Conservation (phyloP, 2,888 invertebrate genomes). For the Chaetogeoica ovagalla region DNA sequence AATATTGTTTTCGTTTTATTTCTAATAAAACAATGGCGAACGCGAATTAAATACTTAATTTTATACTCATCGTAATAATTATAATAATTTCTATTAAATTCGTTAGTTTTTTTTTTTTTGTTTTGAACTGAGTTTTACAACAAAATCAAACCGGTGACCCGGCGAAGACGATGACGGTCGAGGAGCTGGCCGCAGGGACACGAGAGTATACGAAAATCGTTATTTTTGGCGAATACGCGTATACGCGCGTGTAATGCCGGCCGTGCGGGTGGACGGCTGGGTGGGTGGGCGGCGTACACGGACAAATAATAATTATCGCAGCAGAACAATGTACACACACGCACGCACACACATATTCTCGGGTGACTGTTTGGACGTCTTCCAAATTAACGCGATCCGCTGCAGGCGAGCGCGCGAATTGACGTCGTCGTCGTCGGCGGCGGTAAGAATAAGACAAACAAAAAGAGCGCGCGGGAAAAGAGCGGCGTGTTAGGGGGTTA, state of each 20-base stretch:
- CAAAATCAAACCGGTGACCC: too few relatives aligned
- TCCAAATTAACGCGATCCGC: constrained; percentile 48
- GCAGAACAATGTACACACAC: constrained; percentile 23
- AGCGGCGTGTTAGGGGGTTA: not conserved
- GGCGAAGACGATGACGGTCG: too few relatives aligned
- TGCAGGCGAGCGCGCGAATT: constrained; percentile 38
- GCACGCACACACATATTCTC: not conserved
- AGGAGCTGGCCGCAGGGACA: too few relatives aligned
- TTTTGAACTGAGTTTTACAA: too few relatives aligned
- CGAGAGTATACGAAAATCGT: constrained; percentile 1
- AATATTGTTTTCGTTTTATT: too few relatives aligned
- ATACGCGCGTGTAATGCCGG: too few relatives aligned
- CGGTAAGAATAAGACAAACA: constrained; percentile 43
- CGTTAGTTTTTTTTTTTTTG: too few relatives aligned
- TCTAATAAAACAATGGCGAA: too few relatives aligned
- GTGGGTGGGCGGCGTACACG: not conserved
- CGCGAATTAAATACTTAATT: too few relatives aligned
- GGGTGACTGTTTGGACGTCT: constrained; percentile 36
- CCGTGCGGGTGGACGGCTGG: too few relatives aligned
- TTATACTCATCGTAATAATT: too few relatives aligned
- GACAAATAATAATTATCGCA: constrained; percentile 24
- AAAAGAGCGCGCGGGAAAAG: constrained; percentile 13
- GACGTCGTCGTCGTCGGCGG: constrained; percentile 34
- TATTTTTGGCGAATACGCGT: not conserved
- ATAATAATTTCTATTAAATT: too few relatives aligned